Evolutionary conservation across 2,113 vertebrate genomes (phyloP).

Genomic region (Proterorhinus semilunaris): DNA sequence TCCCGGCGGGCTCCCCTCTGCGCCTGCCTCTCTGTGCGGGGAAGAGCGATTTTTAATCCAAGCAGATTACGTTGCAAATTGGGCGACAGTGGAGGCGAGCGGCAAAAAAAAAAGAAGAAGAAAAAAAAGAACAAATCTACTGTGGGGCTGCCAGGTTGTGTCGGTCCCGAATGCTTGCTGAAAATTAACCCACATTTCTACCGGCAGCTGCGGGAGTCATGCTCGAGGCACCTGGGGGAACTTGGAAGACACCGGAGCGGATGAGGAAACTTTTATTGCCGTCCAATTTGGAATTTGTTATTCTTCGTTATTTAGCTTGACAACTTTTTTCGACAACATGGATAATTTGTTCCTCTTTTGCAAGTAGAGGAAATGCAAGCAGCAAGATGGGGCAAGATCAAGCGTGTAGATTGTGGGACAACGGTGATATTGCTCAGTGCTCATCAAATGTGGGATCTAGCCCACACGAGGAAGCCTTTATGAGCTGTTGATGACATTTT

Average conservation of each 20-base stretch:
- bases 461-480: conserved; percentile 53
- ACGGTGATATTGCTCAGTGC: too few species aligned
- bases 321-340: background rate
- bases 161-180: conserved; percentile 9
- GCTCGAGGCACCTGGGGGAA: background rate
- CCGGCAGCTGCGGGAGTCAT: background rate
- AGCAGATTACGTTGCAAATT: conserved; percentile 78
- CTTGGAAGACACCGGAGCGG: background rate
- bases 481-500: conserved; percentile 21
- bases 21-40: conserved; percentile 32
- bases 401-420: too few species aligned
- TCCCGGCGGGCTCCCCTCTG: conserved; percentile 46
- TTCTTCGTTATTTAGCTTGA: background rate
- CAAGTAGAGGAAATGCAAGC: conserved; percentile 17
- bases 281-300: background rate
- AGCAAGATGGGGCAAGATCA: background rate
- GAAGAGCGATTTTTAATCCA: conserved; percentile 76
- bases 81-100: conserved; percentile 62
- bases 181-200: background rate
- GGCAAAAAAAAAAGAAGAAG: conserved; percentile 2
- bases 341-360: background rate
- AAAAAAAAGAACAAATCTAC: conserved; percentile 16
- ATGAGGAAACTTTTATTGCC: background rate
- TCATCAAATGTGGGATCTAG: background rate
- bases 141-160: conserved; percentile 9